Conservation (phyloP, 2,797 vertebrate species). For the Botia kubotai region DNA sequence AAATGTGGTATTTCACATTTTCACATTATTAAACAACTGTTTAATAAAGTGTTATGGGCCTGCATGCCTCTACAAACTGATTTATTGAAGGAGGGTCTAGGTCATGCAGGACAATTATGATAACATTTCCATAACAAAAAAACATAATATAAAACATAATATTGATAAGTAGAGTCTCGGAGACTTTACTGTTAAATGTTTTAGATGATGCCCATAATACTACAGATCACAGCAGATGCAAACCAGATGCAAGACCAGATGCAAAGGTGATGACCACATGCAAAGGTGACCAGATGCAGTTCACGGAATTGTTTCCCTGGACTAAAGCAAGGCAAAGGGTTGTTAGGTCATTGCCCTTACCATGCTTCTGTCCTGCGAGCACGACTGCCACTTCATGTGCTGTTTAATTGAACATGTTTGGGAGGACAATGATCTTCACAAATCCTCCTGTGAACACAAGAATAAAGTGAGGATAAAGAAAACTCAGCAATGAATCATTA, state of each 20-base stretch:
- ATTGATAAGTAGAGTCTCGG: neutral
- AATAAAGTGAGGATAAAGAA: neutral
- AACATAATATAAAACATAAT: neutral
- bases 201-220: neutral
- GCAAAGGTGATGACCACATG: slow-evolving; percentile 9
- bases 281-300: slow-evolving; percentile 29
- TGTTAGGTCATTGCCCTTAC: slow-evolving; percentile 38
- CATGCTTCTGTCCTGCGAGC: slow-evolving; percentile 30
- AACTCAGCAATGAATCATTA: neutral
- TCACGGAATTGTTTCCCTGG: slow-evolving; percentile 28
- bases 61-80: no score
- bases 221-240: neutral
- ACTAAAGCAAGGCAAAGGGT: slow-evolving; percentile 40
- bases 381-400: neutral
- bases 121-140: neutral
- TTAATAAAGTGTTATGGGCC: no score
- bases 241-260: no score
- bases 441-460: neutral
- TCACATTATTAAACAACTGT: no score
- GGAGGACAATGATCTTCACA: neutral
- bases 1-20: no score
- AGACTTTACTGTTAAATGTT: neutral
- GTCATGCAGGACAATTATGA: neutral
- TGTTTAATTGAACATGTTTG: neutral
- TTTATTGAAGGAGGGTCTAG: no score